Evolutionary conservation across 2,113 vertebrate genomes (phyloP).

Genomic region (Parus major): DNA sequence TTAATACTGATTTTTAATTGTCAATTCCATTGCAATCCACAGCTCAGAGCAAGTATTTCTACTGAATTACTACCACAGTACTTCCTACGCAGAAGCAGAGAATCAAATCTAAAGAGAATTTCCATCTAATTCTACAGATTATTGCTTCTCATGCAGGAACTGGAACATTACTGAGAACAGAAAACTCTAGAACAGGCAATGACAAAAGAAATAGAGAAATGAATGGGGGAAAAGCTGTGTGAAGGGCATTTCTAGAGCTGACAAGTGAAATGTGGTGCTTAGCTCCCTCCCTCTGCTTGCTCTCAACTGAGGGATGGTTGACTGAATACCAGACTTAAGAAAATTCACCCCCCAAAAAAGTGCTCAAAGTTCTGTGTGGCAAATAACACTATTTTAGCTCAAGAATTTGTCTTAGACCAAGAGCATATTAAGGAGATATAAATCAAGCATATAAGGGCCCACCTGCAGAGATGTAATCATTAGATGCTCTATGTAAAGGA

Average conservation of each 20-base stretch:
- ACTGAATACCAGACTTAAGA: neutral
- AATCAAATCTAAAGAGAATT: neutral
- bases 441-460: neutral
- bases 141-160: neutral
- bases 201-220: neutral
- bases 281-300: neutral
- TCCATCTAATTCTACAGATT: neutral
- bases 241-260: neutral
- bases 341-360: neutral
- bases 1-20: neutral
- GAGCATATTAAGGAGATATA: neutral
- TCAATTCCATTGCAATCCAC: neutral
- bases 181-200: neutral
- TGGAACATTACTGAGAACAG: neutral
- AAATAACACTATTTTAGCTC: neutral
- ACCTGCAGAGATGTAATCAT: neutral
- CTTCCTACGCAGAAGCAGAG: neutral
- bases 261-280: neutral
- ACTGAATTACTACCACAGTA: neutral
- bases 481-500: neutral
- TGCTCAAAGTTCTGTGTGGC: neutral
- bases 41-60: neutral
- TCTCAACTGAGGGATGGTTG: neutral
- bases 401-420: neutral
- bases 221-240: neutral